Percentiles rank a stretch among this genome's conserved stretches.
phyloP scores from a whole-genome alignment of 2,888 invertebrate genomes.

The Drosophila recens region DNA sequence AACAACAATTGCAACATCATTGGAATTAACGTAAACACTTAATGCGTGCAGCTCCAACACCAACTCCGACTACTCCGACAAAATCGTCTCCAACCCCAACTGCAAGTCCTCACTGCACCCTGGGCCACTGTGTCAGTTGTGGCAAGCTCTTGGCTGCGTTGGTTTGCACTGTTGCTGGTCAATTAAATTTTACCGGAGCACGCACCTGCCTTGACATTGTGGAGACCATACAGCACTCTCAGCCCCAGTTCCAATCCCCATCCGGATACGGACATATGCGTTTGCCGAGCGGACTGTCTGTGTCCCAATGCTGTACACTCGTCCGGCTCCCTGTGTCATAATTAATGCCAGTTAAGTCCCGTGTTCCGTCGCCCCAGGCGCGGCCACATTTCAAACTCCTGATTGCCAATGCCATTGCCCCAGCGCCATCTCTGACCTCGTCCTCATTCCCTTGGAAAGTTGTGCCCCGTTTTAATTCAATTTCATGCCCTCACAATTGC shows the following conservation, averaged over 20 bases:
- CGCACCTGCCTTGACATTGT: conserved; percentile 62
- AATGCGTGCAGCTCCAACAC: conserved; percentile 49
- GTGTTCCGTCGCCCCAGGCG: conserved; percentile 69
- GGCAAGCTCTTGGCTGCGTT: conserved; percentile 57
- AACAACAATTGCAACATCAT: conserved; percentile 44
- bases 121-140: conserved; percentile 72
- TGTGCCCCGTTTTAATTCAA: conserved; percentile 68
- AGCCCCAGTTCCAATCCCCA: neutral
- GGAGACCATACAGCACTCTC: neutral
- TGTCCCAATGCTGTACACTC: conserved; percentile 45
- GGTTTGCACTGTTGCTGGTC: conserved; percentile 58
- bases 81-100: neutral
- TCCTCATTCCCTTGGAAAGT: conserved; percentile 5
- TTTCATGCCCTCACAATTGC: conserved; percentile 58
- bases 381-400: conserved; percentile 52
- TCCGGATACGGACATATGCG: conserved; percentile 57
- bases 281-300: conserved; percentile 40
- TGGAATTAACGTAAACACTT: conserved; percentile 61
- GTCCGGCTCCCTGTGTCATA: conserved; percentile 61
- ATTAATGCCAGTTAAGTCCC: conserved; percentile 80
- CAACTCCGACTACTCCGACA: neutral
- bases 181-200: conserved; percentile 69
- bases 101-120: conserved; percentile 14
- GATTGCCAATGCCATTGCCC: conserved; percentile 23
- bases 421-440: neutral